phyloP scores from a whole-genome alignment of 2,797 vertebrate species.

The Novumbra hubbsi region DNA sequence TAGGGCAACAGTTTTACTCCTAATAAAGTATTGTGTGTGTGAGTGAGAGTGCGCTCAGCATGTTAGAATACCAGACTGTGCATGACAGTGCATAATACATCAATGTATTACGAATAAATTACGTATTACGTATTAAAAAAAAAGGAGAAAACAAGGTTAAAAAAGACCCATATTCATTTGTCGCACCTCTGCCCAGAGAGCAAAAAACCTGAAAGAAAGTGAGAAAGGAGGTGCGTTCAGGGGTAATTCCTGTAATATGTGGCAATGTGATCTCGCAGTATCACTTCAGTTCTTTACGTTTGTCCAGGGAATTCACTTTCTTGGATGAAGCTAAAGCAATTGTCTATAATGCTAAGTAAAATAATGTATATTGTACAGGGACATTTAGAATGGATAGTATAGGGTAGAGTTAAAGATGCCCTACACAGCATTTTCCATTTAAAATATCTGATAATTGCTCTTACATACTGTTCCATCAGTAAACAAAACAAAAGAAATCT shows the following conservation, averaged over 20 bases:
- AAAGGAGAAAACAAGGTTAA: conserved; percentile 24
- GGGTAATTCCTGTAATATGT: conserved; percentile 21
- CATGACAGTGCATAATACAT: conserved; percentile 31
- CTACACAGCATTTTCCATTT: no score
- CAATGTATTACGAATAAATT: background rate
- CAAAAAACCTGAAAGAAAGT: conserved; percentile 21
- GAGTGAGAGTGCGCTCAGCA: background rate
- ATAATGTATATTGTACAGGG: no score
- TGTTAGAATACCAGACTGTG: background rate
- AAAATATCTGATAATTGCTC: no score
- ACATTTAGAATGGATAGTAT: no score
- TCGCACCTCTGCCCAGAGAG: conserved; percentile 49
- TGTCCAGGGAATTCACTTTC: no score
- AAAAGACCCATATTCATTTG: background rate
- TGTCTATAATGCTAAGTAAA: no score
- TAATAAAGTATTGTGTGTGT: background rate
- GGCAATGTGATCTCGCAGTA: background rate
- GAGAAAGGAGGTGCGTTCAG: background rate
- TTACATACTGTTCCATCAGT: no score
- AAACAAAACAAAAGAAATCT: no score
- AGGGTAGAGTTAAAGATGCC: no score
- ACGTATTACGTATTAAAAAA: no score
- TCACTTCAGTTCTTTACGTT: no score
- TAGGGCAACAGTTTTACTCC: background rate
- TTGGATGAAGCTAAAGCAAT: no score